Percentiles rank a stretch among this genome's conserved stretches.
phyloP scores from a whole-genome alignment of 2,888 invertebrate species.

The Dryococelus australis region DNA sequence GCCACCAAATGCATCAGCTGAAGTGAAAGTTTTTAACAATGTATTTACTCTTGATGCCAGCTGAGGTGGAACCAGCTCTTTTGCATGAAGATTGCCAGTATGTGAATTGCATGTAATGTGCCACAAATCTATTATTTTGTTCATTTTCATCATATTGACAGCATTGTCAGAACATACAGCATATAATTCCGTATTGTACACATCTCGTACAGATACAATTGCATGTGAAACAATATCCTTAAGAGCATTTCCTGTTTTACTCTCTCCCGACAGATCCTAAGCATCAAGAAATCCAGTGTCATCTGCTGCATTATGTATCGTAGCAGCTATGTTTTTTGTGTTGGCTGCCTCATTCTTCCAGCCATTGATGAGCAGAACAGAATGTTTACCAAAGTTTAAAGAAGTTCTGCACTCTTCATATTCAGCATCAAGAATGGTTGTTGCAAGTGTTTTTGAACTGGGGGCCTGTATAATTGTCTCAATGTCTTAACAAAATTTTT shows the following conservation, averaged over 20 bases:
- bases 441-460: no score
- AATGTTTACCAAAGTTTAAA: no score
- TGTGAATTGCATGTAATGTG: conserved; percentile 48
- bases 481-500: no score
- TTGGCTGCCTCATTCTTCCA: no score
- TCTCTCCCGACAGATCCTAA: conserved; percentile 27
- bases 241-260: conserved; percentile 17
- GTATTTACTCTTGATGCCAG: no score
- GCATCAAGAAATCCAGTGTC: conserved; percentile 19
- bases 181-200: conserved; percentile 40
- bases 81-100: conserved; percentile 48
- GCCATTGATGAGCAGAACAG: no score
- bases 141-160: conserved; percentile 48
- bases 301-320: conserved; percentile 24
- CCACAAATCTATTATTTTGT: conserved; percentile 45
- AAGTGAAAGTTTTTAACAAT: no score
- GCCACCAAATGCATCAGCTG: conserved; percentile 19
- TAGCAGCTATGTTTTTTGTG: background rate
- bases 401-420: no score
- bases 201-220: background rate
- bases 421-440: no score
- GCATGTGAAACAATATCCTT: conserved; percentile 18
- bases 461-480: no score
- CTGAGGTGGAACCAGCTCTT: conserved; percentile 43
- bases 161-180: conserved; percentile 50